phyloP scores from a whole-genome alignment of 1,140 invertebrate species.

The Fopius arisanus region DNA sequence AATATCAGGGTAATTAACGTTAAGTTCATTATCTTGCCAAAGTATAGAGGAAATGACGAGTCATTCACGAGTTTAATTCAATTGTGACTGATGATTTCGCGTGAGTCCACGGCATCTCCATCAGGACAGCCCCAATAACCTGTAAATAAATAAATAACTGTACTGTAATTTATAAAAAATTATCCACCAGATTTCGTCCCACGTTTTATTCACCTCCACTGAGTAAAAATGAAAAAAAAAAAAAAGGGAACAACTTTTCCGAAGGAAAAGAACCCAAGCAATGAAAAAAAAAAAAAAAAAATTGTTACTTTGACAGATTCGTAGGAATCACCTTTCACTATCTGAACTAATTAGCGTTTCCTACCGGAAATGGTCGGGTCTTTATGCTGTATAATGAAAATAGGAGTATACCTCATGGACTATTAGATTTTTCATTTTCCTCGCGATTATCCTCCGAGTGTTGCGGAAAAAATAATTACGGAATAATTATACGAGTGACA shows the following conservation, averaged over 20 bases:
- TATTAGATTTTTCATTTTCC: background rate
- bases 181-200: background rate
- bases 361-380: background rate
- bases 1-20: background rate
- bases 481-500: background rate
- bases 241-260: background rate
- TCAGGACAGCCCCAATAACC: background rate
- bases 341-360: conserved; percentile 3
- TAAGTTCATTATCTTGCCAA: background rate
- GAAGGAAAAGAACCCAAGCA: background rate
- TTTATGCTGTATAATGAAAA: background rate
- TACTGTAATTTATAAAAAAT: too few species aligned
- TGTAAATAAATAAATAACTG: background rate
- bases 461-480: background rate
- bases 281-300: background rate
- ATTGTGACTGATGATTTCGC: background rate
- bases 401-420: background rate
- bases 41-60: background rate
- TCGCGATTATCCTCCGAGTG: background rate
- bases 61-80: too few species aligned
- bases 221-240: background rate
- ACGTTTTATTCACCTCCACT: background rate
- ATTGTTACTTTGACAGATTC: background rate
- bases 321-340: conserved; percentile 3
- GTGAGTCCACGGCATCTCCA: background rate